Conservation (phyloP, 2,888 invertebrate species). For the Platerodrilus igneus region DNA sequence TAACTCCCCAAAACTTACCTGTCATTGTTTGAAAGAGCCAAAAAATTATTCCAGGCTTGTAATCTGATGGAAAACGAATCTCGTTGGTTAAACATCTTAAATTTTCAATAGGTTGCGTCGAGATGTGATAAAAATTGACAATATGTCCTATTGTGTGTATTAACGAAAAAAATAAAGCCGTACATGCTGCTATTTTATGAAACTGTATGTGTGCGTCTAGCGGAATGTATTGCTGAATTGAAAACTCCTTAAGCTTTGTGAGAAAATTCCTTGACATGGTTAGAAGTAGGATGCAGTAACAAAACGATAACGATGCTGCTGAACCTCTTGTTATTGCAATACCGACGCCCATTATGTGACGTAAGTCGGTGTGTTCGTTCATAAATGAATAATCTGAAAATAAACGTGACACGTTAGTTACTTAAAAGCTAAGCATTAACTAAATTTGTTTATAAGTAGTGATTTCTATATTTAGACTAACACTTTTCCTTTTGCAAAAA, state of each 20-base stretch:
- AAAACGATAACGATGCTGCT: conserved; percentile 90
- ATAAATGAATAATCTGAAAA: conserved; percentile 85
- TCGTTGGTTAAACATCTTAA: conserved; percentile 88
- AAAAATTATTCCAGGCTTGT: conserved; percentile 88
- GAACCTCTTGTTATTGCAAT: conserved; percentile 93
- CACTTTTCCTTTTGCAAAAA: too few species aligned
- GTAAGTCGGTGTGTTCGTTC: conserved; percentile 90
- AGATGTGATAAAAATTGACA: conserved; percentile 96
- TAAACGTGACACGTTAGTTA: too few species aligned
- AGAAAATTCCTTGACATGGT: conserved; percentile 92
- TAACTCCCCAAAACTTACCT: conserved; percentile 59
- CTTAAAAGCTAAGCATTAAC: too few species aligned
- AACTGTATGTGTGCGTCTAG: conserved; percentile 94
- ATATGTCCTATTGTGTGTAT: conserved; percentile 92
- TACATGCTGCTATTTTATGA: conserved; percentile 94
- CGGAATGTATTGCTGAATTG: conserved; percentile 90
- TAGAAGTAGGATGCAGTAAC: conserved; percentile 82
- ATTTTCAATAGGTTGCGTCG: conserved; percentile 91
- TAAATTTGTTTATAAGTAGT: too few species aligned
- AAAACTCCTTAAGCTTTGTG: conserved; percentile 90
- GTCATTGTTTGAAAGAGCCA: conserved; percentile 96
- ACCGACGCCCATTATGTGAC: conserved; percentile 96
- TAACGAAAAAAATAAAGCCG: conserved; percentile 87
- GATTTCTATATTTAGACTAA: too few species aligned
- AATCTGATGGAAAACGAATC: conserved; percentile 90